phyloP scores from a whole-genome alignment of 2,797 vertebrate species.

The Clarias platycephalus region DNA sequence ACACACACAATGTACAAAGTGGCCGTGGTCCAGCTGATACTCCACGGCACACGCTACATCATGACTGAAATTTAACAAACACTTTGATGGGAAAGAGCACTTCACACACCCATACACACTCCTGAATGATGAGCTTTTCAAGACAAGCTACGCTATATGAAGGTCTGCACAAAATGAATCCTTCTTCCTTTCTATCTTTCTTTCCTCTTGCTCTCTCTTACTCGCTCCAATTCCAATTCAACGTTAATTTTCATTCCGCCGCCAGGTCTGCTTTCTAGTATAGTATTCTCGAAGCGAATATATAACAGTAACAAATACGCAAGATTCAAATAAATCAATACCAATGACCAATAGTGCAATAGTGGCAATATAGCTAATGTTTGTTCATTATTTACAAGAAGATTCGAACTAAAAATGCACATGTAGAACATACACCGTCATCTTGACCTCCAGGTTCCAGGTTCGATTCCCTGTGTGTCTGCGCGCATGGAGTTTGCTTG shows the following conservation, averaged over 20 bases:
- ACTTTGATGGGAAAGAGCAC: slow-evolving; percentile 24
- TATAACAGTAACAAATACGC: neutral
- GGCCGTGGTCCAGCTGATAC: slow-evolving; percentile 15
- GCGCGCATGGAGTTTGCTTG: too few relatives aligned
- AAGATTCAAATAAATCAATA: neutral
- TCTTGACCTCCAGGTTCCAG: too few relatives aligned
- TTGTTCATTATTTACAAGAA: neutral
- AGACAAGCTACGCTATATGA: neutral
- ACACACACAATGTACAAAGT: slow-evolving; percentile 28
- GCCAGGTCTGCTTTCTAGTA: neutral
- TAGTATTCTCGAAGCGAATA: neutral
- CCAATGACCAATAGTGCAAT: neutral
- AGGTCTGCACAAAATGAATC: neutral
- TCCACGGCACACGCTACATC: slow-evolving; percentile 19
- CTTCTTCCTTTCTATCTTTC: neutral
- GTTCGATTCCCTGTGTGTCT: too few relatives aligned
- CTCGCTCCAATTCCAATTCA: neutral
- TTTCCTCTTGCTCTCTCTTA: neutral
- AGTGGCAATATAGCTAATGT: too few relatives aligned
- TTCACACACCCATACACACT: slow-evolving; percentile 30
- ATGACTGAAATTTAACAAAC: slow-evolving; percentile 28
- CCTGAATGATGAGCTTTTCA: slow-evolving; percentile 6
- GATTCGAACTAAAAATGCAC: neutral
- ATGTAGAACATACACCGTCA: neutral
- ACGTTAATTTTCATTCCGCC: neutral